Base-by-base conservation (phyloP, 2,113 vertebrate genomes). In the Phylloscopus trochiloides region DNA sequence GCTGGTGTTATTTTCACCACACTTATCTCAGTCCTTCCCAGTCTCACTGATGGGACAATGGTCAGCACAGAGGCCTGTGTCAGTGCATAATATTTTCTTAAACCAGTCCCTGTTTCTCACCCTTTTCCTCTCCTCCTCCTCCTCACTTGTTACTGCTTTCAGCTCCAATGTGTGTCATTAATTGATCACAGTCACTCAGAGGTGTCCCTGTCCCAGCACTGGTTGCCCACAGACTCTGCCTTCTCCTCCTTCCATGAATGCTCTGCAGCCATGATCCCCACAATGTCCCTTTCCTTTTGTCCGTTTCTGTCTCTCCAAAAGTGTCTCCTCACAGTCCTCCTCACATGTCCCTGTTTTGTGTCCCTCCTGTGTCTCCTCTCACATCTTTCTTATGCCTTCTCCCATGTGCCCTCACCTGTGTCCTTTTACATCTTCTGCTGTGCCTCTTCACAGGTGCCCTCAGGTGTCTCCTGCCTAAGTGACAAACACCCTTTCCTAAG, bases 41-140 rank as follows among this genome's bases (percentile, higher is more conserved):
- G 2, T 72, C 17, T 38, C 21, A 21, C 15, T 18, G 21, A 24
- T 1, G 3, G 38, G 57, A 22, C 1, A 5, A 50, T 17, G 40
- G 17, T 8, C 14, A 72, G 26, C 40, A 29, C 31, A 40, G 40
- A 78, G 5, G 7, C 52, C 1, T 0, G 4, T 47, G 42, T 34
- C 42, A 70, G 17, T 45, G 6, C 2, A 6, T 9, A 36, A 48
- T 2, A 5, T 1, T 40, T 83, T 79, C 32, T 45, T 67, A 34
- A 79, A 38, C 19, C 28, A 36, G 7, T 31, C 12, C 8, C 22
- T 26, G 10, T 48, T 76, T 57, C 32, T 54, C 4, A 1, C 5
- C 16, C 18, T 62, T 62, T 55, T 83, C 31, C 4, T 50, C n/a
- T n/a, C n/a, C 13, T 10, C 9, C 6, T 59, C 8, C 47, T 92